Evolutionary conservation across 2,113 vertebrate species (phyloP).

Genomic region (Sterna hirundo): DNA sequence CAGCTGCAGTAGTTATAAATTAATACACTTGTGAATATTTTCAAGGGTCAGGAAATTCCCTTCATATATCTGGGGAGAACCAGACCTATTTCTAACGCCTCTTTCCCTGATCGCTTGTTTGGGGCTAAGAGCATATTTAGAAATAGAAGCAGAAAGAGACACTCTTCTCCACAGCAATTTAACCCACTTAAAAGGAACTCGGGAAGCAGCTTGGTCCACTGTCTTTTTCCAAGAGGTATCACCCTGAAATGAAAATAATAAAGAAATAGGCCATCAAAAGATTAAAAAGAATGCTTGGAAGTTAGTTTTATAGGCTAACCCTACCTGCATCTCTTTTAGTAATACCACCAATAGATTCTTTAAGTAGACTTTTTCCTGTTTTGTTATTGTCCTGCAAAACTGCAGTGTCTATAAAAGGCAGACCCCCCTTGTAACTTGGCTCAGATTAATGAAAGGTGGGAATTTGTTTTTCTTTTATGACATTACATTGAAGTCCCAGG

Average conservation of each 20-base stretch:
- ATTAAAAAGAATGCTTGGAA: not conserved
- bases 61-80: not conserved
- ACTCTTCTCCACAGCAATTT: not conserved
- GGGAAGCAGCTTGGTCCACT: not conserved
- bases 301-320: not conserved
- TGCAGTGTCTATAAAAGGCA: not conserved
- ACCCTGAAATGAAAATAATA: not conserved
- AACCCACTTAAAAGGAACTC: not conserved
- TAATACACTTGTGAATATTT: not conserved
- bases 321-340: not conserved
- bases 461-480: not conserved
- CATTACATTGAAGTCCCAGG: not conserved
- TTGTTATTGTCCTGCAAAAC: not conserved
- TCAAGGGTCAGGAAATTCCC: not conserved
- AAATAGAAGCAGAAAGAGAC: not conserved
- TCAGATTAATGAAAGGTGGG: not conserved
- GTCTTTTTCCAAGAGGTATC: not conserved
- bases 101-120: not conserved
- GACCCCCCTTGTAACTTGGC: not conserved
- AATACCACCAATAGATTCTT: not conserved
- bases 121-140: not conserved
- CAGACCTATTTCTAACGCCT: not conserved
- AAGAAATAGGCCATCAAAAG: not conserved
- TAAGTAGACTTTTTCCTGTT: not conserved
- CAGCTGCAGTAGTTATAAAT: not conserved